Evolutionary conservation across 2,113 vertebrate genomes (phyloP), one percentile per base, ranked within the genome.

Genomic region (Tor tambroides): DNA sequence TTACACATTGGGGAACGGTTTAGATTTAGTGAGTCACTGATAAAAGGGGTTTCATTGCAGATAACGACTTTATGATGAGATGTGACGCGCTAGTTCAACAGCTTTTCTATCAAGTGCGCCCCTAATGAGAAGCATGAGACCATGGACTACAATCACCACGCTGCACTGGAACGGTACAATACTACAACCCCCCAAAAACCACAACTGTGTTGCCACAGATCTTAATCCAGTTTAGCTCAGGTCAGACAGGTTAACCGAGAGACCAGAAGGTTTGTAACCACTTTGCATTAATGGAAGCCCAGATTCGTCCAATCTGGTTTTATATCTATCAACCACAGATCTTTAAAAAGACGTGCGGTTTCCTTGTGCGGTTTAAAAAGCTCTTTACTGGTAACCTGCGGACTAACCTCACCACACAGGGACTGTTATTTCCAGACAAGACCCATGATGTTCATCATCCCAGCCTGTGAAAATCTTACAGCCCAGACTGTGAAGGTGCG

Each of bases 1-100:
- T 94, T 93, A 95, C 94, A 95, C 92, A 92, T 94, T 94, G 91
- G 91, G 93, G 92, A 94, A 93, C 91, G 92, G 92, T 94, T 95
- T 94, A 93, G 92, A 95, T 91, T 93, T 94, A 93, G 93, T 89
- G 86, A 80, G 4, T 91, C 90, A 93, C 92, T 93, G 93, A 94
- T 93, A 86, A 92, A 93, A 84, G 87, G 87, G 81, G 88, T 93
- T 94, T 93, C 86, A 90, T 93, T 90, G 89, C 91, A 93, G 93
- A 93, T 92, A 94, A 91, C 91, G 88, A 89, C 93, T 93, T 95
- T 93, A 91, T 92, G 82, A 91, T 93, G 94, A 93, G 91, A 94
- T 91, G 91, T 92, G 91, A 92, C 89, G 91, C 80, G 90, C 92
- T 94, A 84, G 89, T 92, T 87, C 90, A 92, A 90, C 91, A 89